Percentiles rank a stretch among this genome's conserved stretches.
Evolutionary conservation across 2,113 vertebrate genomes (phyloP).

Genomic region (Glaucomys volans): DNA sequence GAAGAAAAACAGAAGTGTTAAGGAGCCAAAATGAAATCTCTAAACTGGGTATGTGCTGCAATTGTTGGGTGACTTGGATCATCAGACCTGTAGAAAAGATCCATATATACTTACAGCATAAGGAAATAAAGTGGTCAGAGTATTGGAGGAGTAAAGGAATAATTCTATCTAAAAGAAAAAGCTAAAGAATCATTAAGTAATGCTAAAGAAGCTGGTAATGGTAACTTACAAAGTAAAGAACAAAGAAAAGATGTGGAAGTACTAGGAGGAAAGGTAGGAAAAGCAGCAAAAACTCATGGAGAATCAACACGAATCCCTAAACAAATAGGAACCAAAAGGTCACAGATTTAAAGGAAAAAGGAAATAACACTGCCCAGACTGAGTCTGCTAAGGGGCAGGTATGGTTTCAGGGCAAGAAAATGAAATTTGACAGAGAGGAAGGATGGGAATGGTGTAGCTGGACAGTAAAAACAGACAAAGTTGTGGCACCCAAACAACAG

Average conservation of each 20-base stretch:
- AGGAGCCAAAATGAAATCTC: constrained; percentile 81
- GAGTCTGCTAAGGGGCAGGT: constrained; percentile 86
- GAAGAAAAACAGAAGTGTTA: constrained; percentile 90
- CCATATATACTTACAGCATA: constrained; percentile 88
- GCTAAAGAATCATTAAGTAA: constrained; percentile 91
- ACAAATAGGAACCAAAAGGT: constrained; percentile 91
- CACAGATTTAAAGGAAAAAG: constrained; percentile 90
- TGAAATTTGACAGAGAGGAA: constrained; percentile 90
- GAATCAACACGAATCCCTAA: constrained; percentile 92
- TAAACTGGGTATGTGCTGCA: constrained; percentile 90
- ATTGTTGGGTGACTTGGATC: constrained; percentile 90
- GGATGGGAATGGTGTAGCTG: constrained; percentile 62
- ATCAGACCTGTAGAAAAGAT: constrained; percentile 92
- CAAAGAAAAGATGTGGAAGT: constrained; percentile 89
- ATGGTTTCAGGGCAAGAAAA: constrained; percentile 92
- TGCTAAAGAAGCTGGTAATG: constrained; percentile 86
- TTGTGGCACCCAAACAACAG: constrained; percentile 88
- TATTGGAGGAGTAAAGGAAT: constrained; percentile 93
- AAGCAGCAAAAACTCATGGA: constrained; percentile 91
- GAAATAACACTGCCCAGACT: constrained; percentile 85
- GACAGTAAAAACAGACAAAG: constrained; percentile 82
- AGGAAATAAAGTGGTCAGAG: constrained; percentile 93
- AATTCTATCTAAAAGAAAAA: constrained; percentile 90
- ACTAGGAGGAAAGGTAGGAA: constrained; percentile 90
- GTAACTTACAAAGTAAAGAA: constrained; percentile 88